These are phyloP conservation scores for Cettia cetti DNA, from an alignment of 2,113 vertebrate genomes.

Conservation along the genomic window DNA sequence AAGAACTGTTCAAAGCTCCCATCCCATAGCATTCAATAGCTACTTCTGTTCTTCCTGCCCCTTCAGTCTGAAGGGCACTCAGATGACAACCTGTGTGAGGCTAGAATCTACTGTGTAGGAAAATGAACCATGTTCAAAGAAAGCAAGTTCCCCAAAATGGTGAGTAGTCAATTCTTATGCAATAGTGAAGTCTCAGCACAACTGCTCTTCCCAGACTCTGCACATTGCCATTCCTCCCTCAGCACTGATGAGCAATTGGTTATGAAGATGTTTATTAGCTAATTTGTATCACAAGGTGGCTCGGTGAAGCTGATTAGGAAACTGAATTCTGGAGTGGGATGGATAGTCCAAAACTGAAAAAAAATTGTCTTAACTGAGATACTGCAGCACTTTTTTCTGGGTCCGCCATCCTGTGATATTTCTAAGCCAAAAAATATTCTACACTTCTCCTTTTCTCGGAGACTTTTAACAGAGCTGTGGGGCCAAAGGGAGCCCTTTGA, in stretches of 20 bases:
- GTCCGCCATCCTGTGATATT: background rate
- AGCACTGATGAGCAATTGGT: background rate
- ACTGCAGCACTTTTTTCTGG: background rate
- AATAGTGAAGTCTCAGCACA: background rate
- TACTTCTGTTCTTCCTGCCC: background rate
- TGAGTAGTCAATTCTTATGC: background rate
- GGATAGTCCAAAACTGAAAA: background rate
- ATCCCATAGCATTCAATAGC: background rate
- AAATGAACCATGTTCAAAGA: background rate
- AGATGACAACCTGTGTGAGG: background rate
- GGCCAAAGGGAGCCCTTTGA: background rate
- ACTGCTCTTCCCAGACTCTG: background rate
- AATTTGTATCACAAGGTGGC: background rate
- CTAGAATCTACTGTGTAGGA: background rate
- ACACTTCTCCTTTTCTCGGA: background rate
- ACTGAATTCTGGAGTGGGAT: background rate
- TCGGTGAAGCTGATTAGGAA: background rate
- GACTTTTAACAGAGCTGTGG: background rate
- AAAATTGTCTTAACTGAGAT: background rate
- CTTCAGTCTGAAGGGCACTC: background rate
- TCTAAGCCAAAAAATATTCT: background rate
- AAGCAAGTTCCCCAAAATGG: background rate
- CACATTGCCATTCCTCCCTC: background rate
- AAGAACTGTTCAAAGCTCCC: background rate
- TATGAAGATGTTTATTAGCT: background rate